These are phyloP conservation scores for Drosophila hydei DNA, from an alignment of 1,140 invertebrate species.

Conservation along the genomic window DNA sequence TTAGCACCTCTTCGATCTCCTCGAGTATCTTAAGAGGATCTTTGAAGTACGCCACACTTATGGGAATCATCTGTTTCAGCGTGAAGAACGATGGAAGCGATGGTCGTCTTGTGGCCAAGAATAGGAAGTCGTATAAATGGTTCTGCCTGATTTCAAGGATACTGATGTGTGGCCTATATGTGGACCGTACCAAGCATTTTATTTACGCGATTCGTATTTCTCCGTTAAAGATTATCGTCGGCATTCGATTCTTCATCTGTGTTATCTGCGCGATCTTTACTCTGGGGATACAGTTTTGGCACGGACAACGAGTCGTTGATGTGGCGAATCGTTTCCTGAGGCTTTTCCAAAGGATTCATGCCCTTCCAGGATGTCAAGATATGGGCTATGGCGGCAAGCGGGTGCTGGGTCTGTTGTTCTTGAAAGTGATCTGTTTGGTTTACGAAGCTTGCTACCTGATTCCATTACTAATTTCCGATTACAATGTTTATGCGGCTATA, in stretches of 20 bases:
- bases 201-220: no score
- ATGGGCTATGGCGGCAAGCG: constrained; percentile 32
- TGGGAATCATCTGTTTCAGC: constrained; percentile 32
- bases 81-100: constrained; percentile 12
- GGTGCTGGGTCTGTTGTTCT: constrained; percentile 36
- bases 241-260: constrained; percentile 10
- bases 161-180: background rate
- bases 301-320: constrained; percentile 6
- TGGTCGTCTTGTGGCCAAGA: constrained; percentile 20
- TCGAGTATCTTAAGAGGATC: constrained; percentile 2
- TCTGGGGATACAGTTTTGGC: constrained; percentile 44
- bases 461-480: background rate
- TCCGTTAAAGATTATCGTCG: constrained; percentile 10
- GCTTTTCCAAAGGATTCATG: constrained; percentile 26
- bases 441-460: constrained; percentile 25
- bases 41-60: constrained; percentile 18
- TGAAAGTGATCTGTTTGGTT: constrained; percentile 19
- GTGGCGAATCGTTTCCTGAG: constrained; percentile 45
- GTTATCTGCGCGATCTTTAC: constrained; percentile 33
- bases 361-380: background rate
- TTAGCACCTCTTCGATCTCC: constrained; percentile 13
- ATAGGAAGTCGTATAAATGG: constrained; percentile 32
- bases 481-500: no score
- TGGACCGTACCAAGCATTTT: background rate
- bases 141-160: constrained; percentile 26